A percentile compares a stretch with the other conserved stretches of the same genome.
These are phyloP conservation scores for Phoebastria nigripes DNA, from an alignment of 2,797 vertebrate genomes.

Conservation along the genomic window DNA sequence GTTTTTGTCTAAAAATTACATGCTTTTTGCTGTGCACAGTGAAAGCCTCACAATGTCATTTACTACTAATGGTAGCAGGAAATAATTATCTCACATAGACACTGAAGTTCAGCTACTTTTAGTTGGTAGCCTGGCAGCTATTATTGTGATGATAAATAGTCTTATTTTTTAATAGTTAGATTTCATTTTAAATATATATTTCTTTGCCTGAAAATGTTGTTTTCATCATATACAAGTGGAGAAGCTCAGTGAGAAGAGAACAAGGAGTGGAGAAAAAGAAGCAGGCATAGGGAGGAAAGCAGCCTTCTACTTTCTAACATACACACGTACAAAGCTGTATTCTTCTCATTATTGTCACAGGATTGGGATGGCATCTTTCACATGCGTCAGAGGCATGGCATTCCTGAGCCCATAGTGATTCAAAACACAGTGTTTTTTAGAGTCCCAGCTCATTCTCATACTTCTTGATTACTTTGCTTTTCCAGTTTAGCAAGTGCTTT, in stretches of 20 bases:
- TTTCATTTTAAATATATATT: background rate
- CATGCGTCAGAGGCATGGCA: background rate
- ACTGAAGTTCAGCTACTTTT: background rate
- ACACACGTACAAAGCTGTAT: background rate
- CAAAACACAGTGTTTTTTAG: background rate
- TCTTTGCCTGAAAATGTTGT: background rate
- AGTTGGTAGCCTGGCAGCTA: background rate
- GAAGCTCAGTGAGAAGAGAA: background rate
- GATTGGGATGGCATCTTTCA: background rate
- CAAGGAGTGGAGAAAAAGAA: background rate
- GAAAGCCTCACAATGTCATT: background rate
- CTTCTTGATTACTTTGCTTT: background rate
- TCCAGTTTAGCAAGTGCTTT: background rate
- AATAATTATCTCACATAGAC: background rate
- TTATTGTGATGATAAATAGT: background rate
- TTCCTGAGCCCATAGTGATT: background rate
- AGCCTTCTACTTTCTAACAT: background rate
- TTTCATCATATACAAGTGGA: background rate
- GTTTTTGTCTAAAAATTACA: background rate
- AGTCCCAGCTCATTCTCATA: background rate
- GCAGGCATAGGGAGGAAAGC: background rate
- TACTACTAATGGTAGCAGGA: slow-evolving; percentile 17
- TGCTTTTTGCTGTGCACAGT: background rate
- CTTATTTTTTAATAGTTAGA: background rate
- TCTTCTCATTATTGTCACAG: background rate